Evolutionary conservation across 1,140 invertebrate genomes (phyloP).

Genomic region (Drosophila lowei): DNA sequence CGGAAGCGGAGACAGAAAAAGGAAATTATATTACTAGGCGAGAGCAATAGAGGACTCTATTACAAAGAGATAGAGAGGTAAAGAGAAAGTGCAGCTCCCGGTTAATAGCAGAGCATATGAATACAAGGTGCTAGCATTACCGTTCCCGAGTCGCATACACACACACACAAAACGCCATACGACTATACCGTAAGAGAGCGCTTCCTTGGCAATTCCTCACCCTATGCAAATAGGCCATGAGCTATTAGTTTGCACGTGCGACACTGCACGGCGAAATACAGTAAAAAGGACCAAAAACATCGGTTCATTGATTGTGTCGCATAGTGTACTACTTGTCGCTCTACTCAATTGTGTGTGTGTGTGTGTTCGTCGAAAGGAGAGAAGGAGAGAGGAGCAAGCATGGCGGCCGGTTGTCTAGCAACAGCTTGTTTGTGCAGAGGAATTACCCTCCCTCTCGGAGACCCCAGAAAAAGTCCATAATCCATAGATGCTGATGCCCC

Average conservation of each 20-base stretch:
- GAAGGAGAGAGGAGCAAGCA: not conserved
- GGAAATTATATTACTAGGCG: constrained; percentile 47
- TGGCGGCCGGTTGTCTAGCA: constrained; percentile 37
- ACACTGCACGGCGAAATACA: not conserved
- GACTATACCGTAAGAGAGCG: no score
- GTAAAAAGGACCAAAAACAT: not conserved
- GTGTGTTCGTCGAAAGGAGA: not conserved
- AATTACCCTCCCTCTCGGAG: not conserved
- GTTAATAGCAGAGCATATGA: constrained; percentile 1
- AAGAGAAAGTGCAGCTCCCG: not conserved
- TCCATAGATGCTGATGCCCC: constrained; percentile 3
- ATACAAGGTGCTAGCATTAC: not conserved
- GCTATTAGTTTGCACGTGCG: not conserved
- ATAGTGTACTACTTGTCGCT: constrained; percentile 1
- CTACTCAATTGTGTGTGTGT: no score
- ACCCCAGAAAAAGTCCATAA: constrained; percentile 22
- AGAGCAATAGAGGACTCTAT: constrained; percentile 17
- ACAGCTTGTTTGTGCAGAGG: constrained; percentile 12
- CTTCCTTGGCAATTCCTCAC: no score
- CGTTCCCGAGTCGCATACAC: not conserved
- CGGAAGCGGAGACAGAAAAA: constrained; percentile 19
- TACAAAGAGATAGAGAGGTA: constrained; percentile 1
- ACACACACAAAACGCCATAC: not conserved
- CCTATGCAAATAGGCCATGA: no score
- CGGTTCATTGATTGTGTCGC: constrained; percentile 9